phyloP scores from a whole-genome alignment of 2,888 invertebrate genomes.

The Spodoptera littoralis region DNA sequence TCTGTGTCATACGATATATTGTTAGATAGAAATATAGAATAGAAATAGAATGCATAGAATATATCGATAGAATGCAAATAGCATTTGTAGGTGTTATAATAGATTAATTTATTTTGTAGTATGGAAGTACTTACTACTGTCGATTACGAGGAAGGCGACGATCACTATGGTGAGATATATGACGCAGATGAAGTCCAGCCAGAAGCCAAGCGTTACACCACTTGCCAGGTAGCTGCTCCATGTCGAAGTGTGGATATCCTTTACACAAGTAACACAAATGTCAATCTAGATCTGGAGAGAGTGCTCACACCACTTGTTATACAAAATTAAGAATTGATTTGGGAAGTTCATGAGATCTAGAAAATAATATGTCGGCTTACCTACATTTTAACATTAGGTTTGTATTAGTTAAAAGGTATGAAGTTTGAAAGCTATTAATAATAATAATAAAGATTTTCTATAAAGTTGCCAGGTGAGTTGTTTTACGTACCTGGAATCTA shows the following conservation, averaged over 20 bases:
- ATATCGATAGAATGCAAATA: not conserved
- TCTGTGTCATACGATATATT: conserved; percentile 65
- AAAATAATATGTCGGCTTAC: no score
- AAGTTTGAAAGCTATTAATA: no score
- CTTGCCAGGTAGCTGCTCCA: conserved; percentile 92
- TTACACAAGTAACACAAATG: conserved; percentile 1
- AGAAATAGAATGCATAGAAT: no score
- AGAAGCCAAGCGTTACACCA: conserved; percentile 92
- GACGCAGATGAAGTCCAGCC: conserved; percentile 93
- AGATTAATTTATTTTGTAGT: not conserved
- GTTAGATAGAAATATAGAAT: no score
- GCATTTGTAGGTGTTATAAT: not conserved
- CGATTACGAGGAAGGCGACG: conserved; percentile 90
- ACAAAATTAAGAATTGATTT: no score
- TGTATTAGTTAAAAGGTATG: no score
- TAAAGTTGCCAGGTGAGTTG: conserved; percentile 1
- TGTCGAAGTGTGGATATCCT: conserved; percentile 92
- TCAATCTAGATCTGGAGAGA: no score
- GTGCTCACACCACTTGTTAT: no score
- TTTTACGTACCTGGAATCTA: conserved; percentile 88
- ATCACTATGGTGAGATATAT: conserved; percentile 91
- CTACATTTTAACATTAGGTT: no score
- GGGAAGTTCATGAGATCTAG: no score
- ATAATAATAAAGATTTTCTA: no score
- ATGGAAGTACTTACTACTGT: conserved; percentile 78